Percentiles rank a stretch among this genome's conserved stretches.
Evolutionary conservation across 92 coral and sea anemone species (phyloP).

Genomic region (Hydrozoanthus gracilis): DNA sequence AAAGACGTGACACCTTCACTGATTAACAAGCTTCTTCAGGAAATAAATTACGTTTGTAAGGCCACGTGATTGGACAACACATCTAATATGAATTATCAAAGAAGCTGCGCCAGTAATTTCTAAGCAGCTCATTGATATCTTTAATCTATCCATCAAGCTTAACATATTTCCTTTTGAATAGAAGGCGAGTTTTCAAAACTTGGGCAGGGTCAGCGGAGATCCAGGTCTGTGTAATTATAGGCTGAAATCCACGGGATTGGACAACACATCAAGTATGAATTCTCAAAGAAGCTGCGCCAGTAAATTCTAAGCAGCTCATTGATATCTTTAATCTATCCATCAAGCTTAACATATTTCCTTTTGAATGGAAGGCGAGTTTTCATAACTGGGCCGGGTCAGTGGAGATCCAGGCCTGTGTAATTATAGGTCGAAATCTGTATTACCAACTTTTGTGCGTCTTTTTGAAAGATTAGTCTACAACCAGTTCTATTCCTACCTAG

Average conservation of each 20-base stretch:
- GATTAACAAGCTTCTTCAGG: constrained; percentile 19
- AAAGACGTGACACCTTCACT: background rate
- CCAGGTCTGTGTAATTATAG: constrained; percentile 40
- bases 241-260: constrained; percentile 49
- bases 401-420: constrained; percentile 27
- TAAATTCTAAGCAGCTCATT: constrained; percentile 7
- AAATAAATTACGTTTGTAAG: constrained; percentile 12
- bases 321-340: constrained; percentile 45
- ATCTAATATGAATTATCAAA: constrained; percentile 30
- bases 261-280: constrained; percentile 37
- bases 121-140: constrained; percentile 8
- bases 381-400: constrained; percentile 36
- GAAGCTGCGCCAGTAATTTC: constrained; percentile 42
- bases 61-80: constrained; percentile 48
- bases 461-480: constrained; percentile 53
- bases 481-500: too few species aligned
- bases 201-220: too few species aligned
- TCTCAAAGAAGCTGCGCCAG: constrained; percentile 43
- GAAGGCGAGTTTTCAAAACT: constrained; percentile 47
- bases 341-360: background rate
- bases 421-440: constrained; percentile 36
- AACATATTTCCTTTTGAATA: constrained; percentile 8
- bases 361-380: constrained; percentile 47
- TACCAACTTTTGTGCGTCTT: constrained; percentile 19
- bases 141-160: constrained; percentile 35